These are phyloP conservation scores for Melanophora roralis DNA, from an alignment of 2,888 invertebrate species.

Conservation along the genomic window DNA sequence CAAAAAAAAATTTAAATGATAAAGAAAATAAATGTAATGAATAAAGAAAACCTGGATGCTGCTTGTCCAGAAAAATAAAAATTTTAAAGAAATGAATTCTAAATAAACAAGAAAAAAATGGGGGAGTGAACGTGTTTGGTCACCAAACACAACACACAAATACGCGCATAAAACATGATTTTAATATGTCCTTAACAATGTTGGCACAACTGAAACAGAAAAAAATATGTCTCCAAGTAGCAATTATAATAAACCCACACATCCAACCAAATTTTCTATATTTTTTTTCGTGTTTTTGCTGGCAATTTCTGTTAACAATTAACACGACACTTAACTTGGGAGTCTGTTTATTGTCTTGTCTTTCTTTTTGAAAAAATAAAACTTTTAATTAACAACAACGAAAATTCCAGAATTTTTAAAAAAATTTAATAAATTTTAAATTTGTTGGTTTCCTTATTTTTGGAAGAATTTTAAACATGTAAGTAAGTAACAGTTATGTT, in stretches of 20 bases:
- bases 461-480: conserved; percentile 9
- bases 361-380: background rate
- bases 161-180: conserved; percentile 12
- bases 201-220: conserved; percentile 19
- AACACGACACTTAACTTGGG: conserved; percentile 53
- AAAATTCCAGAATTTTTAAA: conserved; percentile 26
- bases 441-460: conserved; percentile 12
- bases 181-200: conserved; percentile 48
- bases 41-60: background rate
- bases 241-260: conserved; percentile 46
- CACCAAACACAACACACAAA: conserved; percentile 29
- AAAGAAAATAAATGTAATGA: conserved; percentile 19
- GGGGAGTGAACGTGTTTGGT: conserved; percentile 63
- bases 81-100: conserved; percentile 48
- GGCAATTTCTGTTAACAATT: conserved; percentile 41
- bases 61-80: background rate
- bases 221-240: conserved; percentile 48
- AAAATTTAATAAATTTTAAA: conserved; percentile 30
- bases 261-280: conserved; percentile 16
- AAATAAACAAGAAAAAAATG: conserved; percentile 56
- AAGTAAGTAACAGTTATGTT: background rate
- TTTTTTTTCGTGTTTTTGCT: background rate
- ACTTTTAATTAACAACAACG: background rate
- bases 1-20: conserved; percentile 1
- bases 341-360: conserved; percentile 14